Conservation (phyloP, 2,888 invertebrate species). For the Callyntrura sp. region DNA sequence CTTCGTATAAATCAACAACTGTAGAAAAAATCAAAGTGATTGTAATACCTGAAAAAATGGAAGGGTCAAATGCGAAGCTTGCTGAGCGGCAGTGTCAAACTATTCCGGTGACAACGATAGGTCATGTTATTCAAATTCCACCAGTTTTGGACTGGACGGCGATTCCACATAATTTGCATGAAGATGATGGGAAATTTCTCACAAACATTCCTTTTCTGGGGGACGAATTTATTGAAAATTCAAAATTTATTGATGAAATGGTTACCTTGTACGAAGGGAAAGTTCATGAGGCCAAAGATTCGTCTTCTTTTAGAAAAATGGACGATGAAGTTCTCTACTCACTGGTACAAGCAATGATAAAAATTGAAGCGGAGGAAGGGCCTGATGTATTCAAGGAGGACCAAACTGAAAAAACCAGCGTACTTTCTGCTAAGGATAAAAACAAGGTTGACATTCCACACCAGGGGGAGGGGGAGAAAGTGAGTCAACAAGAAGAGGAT, state of each 20-base stretch:
- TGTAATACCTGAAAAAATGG: constrained; percentile 24
- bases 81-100: constrained; percentile 20
- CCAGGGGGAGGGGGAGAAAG: neutral
- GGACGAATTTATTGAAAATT: constrained; percentile 81
- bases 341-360: constrained; percentile 64
- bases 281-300: constrained; percentile 74
- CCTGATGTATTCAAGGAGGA: constrained; percentile 65
- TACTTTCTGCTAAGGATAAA: neutral
- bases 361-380: constrained; percentile 67
- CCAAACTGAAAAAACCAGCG: neutral
- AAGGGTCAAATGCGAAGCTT: neutral
- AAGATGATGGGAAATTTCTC: constrained; percentile 80
- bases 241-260: constrained; percentile 80
- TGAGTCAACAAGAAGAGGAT: constrained; percentile 8
- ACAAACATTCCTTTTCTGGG: constrained; percentile 82
- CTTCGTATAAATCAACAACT: constrained; percentile 31
- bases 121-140: constrained; percentile 70
- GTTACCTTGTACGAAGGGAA: constrained; percentile 79
- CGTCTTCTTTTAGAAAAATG: constrained; percentile 63
- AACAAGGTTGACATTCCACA: neutral
- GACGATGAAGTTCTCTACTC: constrained; percentile 73
- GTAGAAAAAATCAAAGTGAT: constrained; percentile 56
- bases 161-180: constrained; percentile 79
- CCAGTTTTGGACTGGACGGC: constrained; percentile 79
- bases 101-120: constrained; percentile 68